Base-by-base conservation (phyloP, 1,140 invertebrate species). In the Coenobita brevimanus region DNA sequence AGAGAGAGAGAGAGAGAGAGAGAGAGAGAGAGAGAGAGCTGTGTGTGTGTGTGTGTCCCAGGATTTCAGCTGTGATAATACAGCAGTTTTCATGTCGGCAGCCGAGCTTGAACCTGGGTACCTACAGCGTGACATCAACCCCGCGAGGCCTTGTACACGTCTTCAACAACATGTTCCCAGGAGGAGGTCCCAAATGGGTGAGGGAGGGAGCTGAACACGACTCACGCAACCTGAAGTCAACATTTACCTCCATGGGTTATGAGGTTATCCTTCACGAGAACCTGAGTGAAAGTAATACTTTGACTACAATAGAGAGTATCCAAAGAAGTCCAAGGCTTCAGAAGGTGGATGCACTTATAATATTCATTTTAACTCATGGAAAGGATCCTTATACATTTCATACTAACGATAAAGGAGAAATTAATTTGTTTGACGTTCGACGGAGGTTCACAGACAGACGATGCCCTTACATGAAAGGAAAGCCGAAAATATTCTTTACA, bases 321-420 rank as follows among this genome's bases (percentile, higher is more conserved):
- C 27, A 15, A 62, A 76, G 30, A 3, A 43, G 60, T 15, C 15
- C 46, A 15, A 46, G n/a, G 0, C 46, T 76, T 15, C 8, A 13
- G 10, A 15, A 38, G 0, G 24, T 76, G 27, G 71, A 85, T 21
- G 27, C 82, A 1, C 43, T 75, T 1, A 62, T 85, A 15, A 24
- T 76, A 6, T 85, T 85, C 50, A 38, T 85, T 50, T 62, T 85
- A 36, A 85, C 69, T 17, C 82, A 85, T 13, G 82, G 82, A 4
- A 27, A 17, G 15, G 38, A 75, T 50, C 6, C 27, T 60, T 62
- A 85, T 17, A 43, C 50, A 27, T 85, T 85, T 41, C 10, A 41
- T 13, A 38, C 71, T 21, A 64, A 75, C 17, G 82, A 85, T 27
- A 21, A 38, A 0, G 17, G 43, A 17, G 21, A 43, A 30, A 3